phyloP scores from a whole-genome alignment of 2,113 vertebrate species.

The Tachycineta bicolor region DNA sequence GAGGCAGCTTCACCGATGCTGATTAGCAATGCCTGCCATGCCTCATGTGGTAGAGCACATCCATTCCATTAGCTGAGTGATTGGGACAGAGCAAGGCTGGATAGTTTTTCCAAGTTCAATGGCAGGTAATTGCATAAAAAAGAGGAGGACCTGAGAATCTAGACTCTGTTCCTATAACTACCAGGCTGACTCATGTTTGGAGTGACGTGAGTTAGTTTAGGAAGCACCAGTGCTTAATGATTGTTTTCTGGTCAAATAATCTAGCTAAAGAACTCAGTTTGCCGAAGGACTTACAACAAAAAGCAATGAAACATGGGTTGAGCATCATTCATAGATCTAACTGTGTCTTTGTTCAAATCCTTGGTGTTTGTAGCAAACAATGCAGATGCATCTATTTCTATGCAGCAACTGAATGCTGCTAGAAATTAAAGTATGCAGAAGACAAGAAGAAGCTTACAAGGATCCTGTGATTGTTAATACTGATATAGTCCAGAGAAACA shows the following conservation, averaged over 20 bases:
- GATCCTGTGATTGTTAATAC: background rate
- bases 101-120: background rate
- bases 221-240: background rate
- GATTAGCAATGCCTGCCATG: background rate
- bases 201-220: background rate
- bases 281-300: background rate
- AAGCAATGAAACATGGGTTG: background rate
- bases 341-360: background rate
- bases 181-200: accelerated
- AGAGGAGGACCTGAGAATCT: background rate
- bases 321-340: background rate
- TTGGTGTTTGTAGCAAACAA: background rate
- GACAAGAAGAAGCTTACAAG: background rate
- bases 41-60: background rate
- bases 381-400: background rate
- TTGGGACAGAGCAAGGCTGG: background rate
- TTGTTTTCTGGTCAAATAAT: background rate
- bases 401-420: background rate
- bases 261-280: background rate
- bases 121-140: background rate
- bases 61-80: background rate
- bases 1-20: background rate
- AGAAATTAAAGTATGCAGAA: background rate
- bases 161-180: background rate
- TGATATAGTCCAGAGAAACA: background rate